Base-by-base conservation (phyloP, 2,888 invertebrate genomes). In the Ceramica pisi region DNA sequence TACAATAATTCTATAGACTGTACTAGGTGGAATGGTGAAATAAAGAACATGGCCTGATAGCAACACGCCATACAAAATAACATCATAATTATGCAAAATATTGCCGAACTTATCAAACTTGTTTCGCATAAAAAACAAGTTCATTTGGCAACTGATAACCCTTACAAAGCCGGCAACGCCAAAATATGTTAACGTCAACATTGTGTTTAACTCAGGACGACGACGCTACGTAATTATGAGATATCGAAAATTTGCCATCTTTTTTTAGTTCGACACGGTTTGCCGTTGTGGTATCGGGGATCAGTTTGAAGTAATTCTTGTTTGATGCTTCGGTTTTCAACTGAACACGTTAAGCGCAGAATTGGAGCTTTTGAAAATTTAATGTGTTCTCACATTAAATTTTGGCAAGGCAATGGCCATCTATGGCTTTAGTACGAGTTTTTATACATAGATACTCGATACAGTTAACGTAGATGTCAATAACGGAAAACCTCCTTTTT, bases 71-170 rank as follows among this genome's bases (percentile, higher is more conserved):
- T 21, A 56, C 14, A 75, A 44, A 56, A 48, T 41, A 72, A 57
- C 57, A 57, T 21, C 3, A n/a, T 78, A n/a, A 57, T 53, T n/a
- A 53, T 59, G 41, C 51, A 62, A 60, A 63, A 59, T 44, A 62
- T 38, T n/a, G 16, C 48, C 48, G n/a, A 50, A 26, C 10, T 76
- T 66, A 78, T 78, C 65, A 26, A 14, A 66, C 82, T 9, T 6
- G 61, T 81, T 51, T 61, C 31, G 1, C 51, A 38, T 48, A 80
- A 76, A 78, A 79, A 77, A 81, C 78, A 70, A 78, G 78, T 78
- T 81, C 31, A 77, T 78, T 81, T 66, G 44, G 71, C 53, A 77
- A 61, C 65, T 62, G 82, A 81, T 81, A 78, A 81, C 78, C 78
- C 50, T 51, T 55, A 38, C 64, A 46, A 70, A 70, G 71, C 48